phyloP scores from a whole-genome alignment of 2,797 vertebrate genomes.

The Bucorvus abyssinicus region DNA sequence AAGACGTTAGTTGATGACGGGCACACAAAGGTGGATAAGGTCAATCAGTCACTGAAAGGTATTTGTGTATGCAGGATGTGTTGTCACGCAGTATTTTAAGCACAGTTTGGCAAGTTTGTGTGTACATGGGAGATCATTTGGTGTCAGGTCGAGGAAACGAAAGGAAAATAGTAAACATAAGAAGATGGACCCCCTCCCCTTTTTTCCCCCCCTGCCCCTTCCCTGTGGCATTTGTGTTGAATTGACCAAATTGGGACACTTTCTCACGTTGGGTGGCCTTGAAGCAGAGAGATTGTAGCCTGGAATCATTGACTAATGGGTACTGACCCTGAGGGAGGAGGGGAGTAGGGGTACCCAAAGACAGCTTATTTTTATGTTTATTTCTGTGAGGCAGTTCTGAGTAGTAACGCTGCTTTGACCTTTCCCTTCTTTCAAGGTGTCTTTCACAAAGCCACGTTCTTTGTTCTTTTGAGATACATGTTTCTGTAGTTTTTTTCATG shows the following conservation, averaged over 20 bases:
- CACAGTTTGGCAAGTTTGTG: background rate
- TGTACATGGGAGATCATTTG: fast-evolving
- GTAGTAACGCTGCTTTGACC: background rate
- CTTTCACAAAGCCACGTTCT: background rate
- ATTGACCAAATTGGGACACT: background rate
- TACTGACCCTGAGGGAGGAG: background rate
- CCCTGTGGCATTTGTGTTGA: background rate
- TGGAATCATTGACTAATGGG: background rate
- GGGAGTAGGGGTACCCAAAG: no score
- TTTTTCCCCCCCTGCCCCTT: no score
- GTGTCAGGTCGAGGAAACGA: background rate
- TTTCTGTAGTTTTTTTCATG: background rate
- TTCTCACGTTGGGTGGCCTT: background rate
- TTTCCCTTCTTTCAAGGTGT: background rate
- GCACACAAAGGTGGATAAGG: fast-evolving
- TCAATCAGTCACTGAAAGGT: background rate
- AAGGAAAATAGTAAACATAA: background rate
- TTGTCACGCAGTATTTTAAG: background rate
- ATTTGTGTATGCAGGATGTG: fast-evolving
- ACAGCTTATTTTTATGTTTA: fast-evolving
- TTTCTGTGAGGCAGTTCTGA: background rate
- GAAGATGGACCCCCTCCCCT: fast-evolving
- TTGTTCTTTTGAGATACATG: fast-evolving
- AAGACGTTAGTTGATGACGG: background rate
- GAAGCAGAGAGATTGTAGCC: background rate